A percentile compares a stretch with the other conserved stretches of the same genome.
Evolutionary conservation across 2,797 vertebrate species (phyloP).

Genomic region (Eurystomus glaucurus): DNA sequence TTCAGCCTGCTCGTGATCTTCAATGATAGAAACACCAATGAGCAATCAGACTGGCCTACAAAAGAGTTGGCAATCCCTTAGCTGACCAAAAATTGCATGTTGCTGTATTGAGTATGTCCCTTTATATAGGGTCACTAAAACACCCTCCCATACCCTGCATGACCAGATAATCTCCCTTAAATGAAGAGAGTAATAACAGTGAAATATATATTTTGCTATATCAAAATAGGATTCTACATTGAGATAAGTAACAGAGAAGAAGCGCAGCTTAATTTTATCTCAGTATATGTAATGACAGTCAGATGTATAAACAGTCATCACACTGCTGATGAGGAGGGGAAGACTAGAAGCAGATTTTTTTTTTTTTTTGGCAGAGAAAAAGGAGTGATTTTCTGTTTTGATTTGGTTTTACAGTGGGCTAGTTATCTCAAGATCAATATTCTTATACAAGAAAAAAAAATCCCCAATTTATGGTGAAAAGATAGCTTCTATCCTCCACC

Average conservation of each 20-base stretch:
- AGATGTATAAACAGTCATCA: neutral
- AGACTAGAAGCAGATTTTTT: neutral
- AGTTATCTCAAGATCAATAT: constrained; percentile 21
- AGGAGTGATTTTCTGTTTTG: constrained; percentile 5
- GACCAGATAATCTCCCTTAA: neutral
- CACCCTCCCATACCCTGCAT: neutral
- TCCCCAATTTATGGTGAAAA: neutral
- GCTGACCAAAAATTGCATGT: neutral
- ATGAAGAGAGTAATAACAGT: neutral
- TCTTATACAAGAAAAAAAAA: neutral
- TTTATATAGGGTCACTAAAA: neutral
- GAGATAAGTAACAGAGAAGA: constrained; percentile 19
- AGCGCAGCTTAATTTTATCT: constrained; percentile 38
- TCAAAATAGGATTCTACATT: constrained; percentile 7
- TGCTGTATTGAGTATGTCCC: neutral
- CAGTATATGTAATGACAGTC: neutral
- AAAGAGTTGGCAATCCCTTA: neutral
- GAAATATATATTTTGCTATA: neutral
- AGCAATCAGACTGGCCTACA: neutral
- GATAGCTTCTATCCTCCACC: neutral
- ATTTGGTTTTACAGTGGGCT: neutral
- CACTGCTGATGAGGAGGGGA: neutral
- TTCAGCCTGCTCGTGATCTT: neutral
- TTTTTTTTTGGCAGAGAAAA: neutral
- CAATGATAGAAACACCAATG: neutral